These are phyloP conservation scores for Pygoscelis adeliae DNA, from an alignment of 2,113 vertebrate species.

Conservation along the genomic window DNA sequence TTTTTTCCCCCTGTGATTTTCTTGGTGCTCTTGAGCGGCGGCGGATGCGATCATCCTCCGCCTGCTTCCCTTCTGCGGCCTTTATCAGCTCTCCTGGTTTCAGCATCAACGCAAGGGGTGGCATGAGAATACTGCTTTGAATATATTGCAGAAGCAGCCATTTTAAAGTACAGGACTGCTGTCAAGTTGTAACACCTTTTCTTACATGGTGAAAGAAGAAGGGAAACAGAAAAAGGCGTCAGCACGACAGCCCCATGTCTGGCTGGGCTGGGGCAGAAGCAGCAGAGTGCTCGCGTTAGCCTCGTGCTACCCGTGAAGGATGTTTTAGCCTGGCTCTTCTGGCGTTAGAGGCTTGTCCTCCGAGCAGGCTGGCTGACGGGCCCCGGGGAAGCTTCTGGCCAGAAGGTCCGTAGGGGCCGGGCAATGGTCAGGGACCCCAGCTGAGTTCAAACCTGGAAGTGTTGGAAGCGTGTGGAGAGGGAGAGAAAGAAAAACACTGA, in stretches of 20 bases:
- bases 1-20: neutral
- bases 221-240: accelerated
- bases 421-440: neutral
- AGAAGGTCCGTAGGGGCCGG: neutral
- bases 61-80: neutral
- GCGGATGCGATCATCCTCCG: accelerated
- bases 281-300: accelerated
- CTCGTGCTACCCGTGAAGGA: accelerated
- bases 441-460: neutral
- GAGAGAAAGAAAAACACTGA: neutral
- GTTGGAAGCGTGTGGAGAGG: neutral
- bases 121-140: neutral
- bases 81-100: neutral
- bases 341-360: neutral
- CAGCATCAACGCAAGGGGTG: too few relatives aligned
- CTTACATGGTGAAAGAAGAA: neutral
- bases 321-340: neutral
- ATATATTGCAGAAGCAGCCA: neutral
- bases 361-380: accelerated
- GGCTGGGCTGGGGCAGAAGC: neutral
- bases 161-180: neutral
- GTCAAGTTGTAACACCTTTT: neutral
- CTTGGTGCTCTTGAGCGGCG: accelerated
- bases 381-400: neutral
- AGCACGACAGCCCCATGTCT: accelerated